phyloP scores from a whole-genome alignment of 2,888 invertebrate genomes.

The Phorcus lineatus region DNA sequence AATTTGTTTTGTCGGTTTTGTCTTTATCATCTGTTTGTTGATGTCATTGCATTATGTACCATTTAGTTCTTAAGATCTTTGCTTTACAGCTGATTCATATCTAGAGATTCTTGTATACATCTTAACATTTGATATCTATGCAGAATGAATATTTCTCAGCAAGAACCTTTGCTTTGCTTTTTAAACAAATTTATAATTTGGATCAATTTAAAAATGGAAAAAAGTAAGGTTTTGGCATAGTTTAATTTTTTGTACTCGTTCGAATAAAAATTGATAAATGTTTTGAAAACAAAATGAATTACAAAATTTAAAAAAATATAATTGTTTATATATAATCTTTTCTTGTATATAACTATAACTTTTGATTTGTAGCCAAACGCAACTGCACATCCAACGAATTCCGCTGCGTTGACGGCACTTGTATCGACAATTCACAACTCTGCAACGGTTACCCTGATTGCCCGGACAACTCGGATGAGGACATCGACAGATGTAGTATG shows the following conservation, averaged over 20 bases:
- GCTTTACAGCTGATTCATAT: background rate
- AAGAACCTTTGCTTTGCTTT: no score
- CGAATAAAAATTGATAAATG: no score
- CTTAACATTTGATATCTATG: no score
- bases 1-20: no score
- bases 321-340: background rate
- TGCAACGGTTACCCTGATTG: conserved; percentile 59
- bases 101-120: background rate
- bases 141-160: no score
- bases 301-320: background rate
- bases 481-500: conserved; percentile 33
- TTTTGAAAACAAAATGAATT: no score
- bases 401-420: conserved; percentile 60
- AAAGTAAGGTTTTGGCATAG: no score
- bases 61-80: background rate
- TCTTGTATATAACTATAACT: background rate
- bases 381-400: conserved; percentile 59
- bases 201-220: no score
- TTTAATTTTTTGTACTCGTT: no score
- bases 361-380: conserved; percentile 30
- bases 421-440: conserved; percentile 49
- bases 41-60: background rate
- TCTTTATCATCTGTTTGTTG: background rate
- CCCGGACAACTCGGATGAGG: conserved; percentile 62
- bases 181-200: no score